These are phyloP conservation scores for Odontamblyopus lacepedii DNA, from an alignment of 2,797 vertebrate genomes.

Conservation along the genomic window DNA sequence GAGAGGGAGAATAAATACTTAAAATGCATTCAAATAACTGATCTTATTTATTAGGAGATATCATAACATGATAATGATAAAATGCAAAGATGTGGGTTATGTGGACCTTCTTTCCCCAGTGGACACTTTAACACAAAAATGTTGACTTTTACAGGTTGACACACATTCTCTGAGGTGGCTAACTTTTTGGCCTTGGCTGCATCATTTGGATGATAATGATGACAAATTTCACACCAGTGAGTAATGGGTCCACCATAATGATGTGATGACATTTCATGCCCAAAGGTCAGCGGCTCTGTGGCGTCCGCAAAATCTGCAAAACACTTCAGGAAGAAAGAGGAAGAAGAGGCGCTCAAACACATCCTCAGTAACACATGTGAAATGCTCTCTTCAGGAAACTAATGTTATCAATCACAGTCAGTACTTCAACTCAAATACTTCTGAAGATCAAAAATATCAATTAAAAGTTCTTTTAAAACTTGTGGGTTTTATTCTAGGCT, in stretches of 20 bases:
- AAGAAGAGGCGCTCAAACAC: background rate
- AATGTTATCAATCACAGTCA: background rate
- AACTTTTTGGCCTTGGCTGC: background rate
- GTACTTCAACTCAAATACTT: no score
- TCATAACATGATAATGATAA: no score
- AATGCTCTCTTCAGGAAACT: background rate
- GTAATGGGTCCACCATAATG: constrained; percentile 13
- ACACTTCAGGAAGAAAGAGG: constrained; percentile 1
- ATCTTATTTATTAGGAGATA: no score
- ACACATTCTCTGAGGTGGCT: background rate
- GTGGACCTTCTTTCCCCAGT: no score
- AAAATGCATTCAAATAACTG: no score
- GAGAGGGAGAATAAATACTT: no score
- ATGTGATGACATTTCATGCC: constrained; percentile 11
- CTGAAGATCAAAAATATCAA: no score
- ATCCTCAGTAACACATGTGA: background rate
- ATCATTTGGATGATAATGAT: constrained; percentile 11
- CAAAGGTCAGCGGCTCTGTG: constrained; percentile 6
- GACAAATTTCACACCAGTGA: constrained; percentile 15
- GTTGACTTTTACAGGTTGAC: background rate
- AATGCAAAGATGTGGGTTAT: no score
- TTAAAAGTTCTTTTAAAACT: no score
- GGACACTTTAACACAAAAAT: background rate
- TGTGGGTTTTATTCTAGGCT: no score
- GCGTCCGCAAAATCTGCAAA: constrained; percentile 8